These are phyloP conservation scores for Otocyon megalotis DNA, from an alignment of 2,113 vertebrate species.

Conservation along the genomic window DNA sequence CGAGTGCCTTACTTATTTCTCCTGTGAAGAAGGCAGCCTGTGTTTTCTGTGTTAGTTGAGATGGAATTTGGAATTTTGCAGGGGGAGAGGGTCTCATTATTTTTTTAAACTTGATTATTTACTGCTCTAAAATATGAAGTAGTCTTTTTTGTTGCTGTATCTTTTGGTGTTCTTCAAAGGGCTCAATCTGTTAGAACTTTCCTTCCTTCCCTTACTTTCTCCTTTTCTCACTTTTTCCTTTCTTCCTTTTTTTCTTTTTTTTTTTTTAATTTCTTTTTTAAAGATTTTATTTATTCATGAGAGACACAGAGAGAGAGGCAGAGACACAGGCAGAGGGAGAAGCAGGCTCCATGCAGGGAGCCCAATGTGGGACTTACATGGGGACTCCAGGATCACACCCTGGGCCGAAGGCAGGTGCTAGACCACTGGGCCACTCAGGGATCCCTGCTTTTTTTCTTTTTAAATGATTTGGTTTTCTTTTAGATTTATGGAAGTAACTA, in stretches of 20 bases:
- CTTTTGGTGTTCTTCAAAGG: conserved; percentile 35
- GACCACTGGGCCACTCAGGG: no score
- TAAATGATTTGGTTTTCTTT: conserved; percentile 43
- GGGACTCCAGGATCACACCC: no score
- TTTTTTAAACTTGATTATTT: conserved; percentile 45
- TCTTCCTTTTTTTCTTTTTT: neutral
- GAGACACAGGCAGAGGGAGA: no score
- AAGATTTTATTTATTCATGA: neutral
- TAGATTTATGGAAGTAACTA: conserved; percentile 8
- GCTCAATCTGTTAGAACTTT: conserved; percentile 34
- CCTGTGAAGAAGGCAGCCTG: conserved; percentile 39
- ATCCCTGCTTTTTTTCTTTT: neutral
- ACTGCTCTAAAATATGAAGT: conserved; percentile 42
- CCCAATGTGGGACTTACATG: no score
- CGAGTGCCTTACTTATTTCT: conserved; percentile 29
- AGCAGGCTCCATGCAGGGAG: no score
- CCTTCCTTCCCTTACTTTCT: neutral
- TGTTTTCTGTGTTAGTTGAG: conserved; percentile 57
- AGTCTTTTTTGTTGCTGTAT: neutral
- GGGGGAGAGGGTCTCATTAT: neutral
- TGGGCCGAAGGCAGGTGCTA: no score
- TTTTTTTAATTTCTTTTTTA: neutral
- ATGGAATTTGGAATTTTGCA: neutral
- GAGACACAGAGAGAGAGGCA: no score
- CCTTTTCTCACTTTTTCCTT: neutral